A percentile compares a stretch with the other conserved stretches of the same genome.
These are phyloP conservation scores for Pseudochaenichthys georgianus DNA, from an alignment of 2,797 vertebrate genomes.

Conservation along the genomic window DNA sequence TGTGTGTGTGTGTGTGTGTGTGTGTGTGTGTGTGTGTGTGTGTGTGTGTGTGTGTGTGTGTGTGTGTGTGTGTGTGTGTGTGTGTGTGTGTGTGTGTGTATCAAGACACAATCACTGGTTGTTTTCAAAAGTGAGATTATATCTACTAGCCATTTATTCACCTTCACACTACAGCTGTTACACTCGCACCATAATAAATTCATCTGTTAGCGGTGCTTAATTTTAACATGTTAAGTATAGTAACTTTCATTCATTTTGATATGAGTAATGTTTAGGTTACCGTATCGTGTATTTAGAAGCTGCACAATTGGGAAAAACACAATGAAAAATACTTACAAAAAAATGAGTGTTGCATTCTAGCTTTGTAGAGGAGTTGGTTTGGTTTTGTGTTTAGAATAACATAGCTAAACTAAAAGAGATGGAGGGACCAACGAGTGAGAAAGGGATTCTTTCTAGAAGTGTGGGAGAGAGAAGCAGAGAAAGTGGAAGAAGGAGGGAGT, in stretches of 20 bases:
- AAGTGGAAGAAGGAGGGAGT: conserved; percentile 11
- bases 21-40: conserved; percentile 33
- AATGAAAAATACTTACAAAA: conserved; percentile 56
- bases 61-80: conserved; percentile 15
- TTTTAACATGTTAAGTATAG: conserved; percentile 28
- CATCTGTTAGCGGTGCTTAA: conserved; percentile 19
- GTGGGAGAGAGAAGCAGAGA: neutral
- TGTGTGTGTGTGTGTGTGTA: conserved; percentile 16
- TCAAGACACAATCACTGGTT: too few species aligned
- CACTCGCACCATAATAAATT: conserved; percentile 26
- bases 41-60: conserved; percentile 33
- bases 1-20: conserved; percentile 6
- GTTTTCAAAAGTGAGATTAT: conserved; percentile 38
- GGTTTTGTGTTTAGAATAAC: conserved; percentile 23
- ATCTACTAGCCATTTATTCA: conserved; percentile 41
- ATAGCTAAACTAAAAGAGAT: conserved; percentile 8
- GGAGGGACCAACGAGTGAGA: neutral
- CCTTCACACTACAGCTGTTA: conserved; percentile 56
- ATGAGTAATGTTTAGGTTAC: conserved; percentile 21
- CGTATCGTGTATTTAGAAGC: conserved; percentile 29
- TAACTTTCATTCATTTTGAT: conserved; percentile 10
- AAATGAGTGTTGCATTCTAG: conserved; percentile 63
- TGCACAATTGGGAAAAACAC: conserved; percentile 49
- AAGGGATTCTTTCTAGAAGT: conserved; percentile 2
- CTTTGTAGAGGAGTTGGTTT: conserved; percentile 20